Evolutionary conservation across 2,113 vertebrate species (phyloP).

Genomic region (Numenius arquata): DNA sequence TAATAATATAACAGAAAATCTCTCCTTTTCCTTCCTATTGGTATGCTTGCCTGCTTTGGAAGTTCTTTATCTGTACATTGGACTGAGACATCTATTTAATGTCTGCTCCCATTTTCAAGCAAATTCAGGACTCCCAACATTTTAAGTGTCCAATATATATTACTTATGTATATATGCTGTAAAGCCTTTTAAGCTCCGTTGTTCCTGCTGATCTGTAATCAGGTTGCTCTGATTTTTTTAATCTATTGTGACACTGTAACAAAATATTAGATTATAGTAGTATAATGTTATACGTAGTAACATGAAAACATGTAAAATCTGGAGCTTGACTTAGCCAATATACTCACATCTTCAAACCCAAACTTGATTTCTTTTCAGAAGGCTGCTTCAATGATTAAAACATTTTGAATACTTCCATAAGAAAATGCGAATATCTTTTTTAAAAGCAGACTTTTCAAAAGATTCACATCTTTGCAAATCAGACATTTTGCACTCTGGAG

Average conservation of each 20-base stretch:
- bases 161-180: neutral
- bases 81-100: neutral
- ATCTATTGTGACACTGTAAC: neutral
- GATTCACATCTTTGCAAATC: neutral
- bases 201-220: neutral
- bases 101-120: neutral
- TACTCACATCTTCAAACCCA: neutral
- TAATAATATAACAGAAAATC: neutral
- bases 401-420: neutral
- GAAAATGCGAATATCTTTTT: neutral
- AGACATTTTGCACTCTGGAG: neutral
- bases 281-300: neutral
- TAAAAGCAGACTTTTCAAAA: neutral
- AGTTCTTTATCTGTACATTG: neutral
- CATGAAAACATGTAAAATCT: neutral
- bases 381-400: neutral
- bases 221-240: neutral
- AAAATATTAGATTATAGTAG: neutral
- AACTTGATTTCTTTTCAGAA: constrained; percentile 3
- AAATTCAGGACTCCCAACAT: neutral
- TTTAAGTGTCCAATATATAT: neutral
- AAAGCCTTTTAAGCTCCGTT: neutral
- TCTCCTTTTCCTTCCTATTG: neutral
- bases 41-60: neutral
- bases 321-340: neutral